These are phyloP conservation scores for Chironomus tentans DNA, from an alignment of 2,888 invertebrate genomes.

Conservation along the genomic window DNA sequence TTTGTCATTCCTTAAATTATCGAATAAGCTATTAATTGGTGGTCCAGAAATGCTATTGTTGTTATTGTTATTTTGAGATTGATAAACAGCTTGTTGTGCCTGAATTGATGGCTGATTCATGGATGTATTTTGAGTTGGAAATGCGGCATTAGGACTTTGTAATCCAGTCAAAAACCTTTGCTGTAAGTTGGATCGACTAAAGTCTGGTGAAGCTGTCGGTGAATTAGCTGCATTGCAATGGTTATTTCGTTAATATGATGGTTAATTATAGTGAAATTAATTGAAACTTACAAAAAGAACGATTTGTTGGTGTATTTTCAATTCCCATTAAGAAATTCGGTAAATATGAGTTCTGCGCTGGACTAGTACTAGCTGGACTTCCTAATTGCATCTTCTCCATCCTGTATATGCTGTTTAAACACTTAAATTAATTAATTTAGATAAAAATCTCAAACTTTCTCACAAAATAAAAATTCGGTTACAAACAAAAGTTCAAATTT, in stretches of 20 bases:
- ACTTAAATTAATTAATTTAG: neutral
- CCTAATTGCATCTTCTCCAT: conserved; percentile 83
- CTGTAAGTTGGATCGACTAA: conserved; percentile 45
- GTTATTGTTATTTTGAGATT: neutral
- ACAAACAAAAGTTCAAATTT: too few relatives aligned
- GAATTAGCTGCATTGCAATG: conserved; percentile 36
- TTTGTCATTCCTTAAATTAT: conserved; percentile 9
- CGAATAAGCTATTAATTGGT: conserved; percentile 32
- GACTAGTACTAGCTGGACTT: conserved; percentile 65
- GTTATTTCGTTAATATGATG: neutral
- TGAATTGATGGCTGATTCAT: neutral
- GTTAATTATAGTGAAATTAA: neutral
- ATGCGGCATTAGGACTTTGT: neutral
- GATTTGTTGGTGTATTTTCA: conserved; percentile 38
- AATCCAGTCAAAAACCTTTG: conserved; percentile 42
- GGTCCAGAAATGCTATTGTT: conserved; percentile 34
- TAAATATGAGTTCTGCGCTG: conserved; percentile 61
- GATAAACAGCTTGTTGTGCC: neutral
- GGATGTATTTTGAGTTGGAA: neutral
- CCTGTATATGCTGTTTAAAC: conserved; percentile 30
- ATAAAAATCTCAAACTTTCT: neutral
- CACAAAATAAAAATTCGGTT: neutral
- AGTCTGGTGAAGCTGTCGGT: conserved; percentile 44
- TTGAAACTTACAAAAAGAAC: conserved; percentile 49
- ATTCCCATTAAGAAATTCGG: conserved; percentile 66